Conservation (phyloP, 2,888 invertebrate genomes). For the Diaprepes abbreviatus region DNA sequence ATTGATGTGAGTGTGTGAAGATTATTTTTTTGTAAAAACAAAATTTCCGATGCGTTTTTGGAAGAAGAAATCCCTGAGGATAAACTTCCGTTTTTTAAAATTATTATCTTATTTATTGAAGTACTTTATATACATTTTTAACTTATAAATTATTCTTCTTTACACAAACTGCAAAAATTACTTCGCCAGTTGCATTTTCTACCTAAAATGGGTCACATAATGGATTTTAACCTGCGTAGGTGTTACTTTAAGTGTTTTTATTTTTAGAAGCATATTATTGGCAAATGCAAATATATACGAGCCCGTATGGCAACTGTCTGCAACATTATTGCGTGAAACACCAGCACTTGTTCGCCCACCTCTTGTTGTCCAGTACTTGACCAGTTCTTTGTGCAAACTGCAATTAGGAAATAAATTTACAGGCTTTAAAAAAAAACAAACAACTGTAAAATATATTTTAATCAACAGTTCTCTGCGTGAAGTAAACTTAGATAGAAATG, state of each 20-base stretch:
- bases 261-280: constrained; percentile 33
- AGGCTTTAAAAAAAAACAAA: background rate
- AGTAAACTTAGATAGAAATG: too few relatives aligned
- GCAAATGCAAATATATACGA: constrained; percentile 40
- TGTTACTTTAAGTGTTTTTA: constrained; percentile 31
- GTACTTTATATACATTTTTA: too few relatives aligned
- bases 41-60: too few relatives aligned
- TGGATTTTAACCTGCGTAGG: constrained; percentile 7
- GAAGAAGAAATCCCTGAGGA: too few relatives aligned
- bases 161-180: too few relatives aligned
- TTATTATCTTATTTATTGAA: too few relatives aligned
- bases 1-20: too few relatives aligned
- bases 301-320: constrained; percentile 31
- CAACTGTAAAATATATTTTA: too few relatives aligned
- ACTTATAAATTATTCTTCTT: too few relatives aligned
- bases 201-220: background rate
- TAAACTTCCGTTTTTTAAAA: too few relatives aligned
- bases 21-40: too few relatives aligned
- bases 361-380: constrained; percentile 28
- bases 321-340: constrained; percentile 31
- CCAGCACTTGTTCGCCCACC: constrained; percentile 42
- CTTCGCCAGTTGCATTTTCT: background rate
- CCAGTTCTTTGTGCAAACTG: constrained; percentile 15
- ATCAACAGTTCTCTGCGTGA: too few relatives aligned
- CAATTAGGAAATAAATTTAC: background rate